These are phyloP conservation scores for Pyxicephalus adspersus DNA, from an alignment of 2,113 vertebrate species.

Conservation along the genomic window DNA sequence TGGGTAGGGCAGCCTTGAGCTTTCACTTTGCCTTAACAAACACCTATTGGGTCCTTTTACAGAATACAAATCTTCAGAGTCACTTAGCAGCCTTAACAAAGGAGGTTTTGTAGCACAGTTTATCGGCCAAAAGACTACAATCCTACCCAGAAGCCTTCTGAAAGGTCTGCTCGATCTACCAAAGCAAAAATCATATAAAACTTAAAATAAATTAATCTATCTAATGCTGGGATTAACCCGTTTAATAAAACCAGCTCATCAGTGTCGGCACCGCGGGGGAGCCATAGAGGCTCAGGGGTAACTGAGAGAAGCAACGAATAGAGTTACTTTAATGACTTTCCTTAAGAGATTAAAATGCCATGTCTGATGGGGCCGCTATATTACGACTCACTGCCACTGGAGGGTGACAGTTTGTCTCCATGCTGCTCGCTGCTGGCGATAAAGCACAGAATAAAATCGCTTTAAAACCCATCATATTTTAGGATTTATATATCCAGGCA, in stretches of 20 bases:
- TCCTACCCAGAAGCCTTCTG: too few species aligned
- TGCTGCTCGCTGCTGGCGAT: neutral
- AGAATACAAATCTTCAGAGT: too few species aligned
- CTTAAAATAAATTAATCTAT: too few species aligned
- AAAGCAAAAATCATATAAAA: too few species aligned
- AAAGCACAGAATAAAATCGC: slow-evolving; percentile 32
- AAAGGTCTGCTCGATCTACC: too few species aligned
- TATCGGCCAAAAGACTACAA: too few species aligned
- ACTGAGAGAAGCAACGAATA: neutral
- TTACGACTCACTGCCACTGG: slow-evolving; percentile 1
- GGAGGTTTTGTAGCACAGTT: too few species aligned
- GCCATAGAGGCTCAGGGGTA: neutral
- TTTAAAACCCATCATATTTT: slow-evolving; percentile 8
- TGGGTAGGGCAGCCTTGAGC: too few species aligned
- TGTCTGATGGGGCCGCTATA: neutral
- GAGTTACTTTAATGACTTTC: slow-evolving; percentile 21
- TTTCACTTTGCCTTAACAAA: too few species aligned
- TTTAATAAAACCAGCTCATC: slow-evolving; percentile 44
- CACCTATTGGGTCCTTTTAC: too few species aligned
- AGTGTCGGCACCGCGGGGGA: neutral
- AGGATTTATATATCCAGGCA: slow-evolving; percentile 2
- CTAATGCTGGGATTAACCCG: slow-evolving; percentile 2
- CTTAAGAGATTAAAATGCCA: slow-evolving; percentile 50
- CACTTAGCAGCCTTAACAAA: too few species aligned
- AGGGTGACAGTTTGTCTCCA: slow-evolving; percentile 34